Base-by-base conservation (phyloP, 1,140 invertebrate genomes). In the Metaphire vulgaris region DNA sequence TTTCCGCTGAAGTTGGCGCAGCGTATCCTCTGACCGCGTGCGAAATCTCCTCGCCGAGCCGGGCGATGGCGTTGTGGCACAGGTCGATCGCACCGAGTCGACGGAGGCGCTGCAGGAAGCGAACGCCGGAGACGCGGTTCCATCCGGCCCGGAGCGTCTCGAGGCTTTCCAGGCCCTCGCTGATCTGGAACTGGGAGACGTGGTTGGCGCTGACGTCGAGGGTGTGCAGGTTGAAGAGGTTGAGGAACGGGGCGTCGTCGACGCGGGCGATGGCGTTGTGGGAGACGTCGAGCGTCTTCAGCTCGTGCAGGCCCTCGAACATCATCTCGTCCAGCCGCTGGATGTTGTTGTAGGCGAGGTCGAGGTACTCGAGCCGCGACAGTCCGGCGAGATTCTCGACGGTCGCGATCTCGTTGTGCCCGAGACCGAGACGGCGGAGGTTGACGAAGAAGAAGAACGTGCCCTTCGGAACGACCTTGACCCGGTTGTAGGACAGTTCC, bases 1-100 rank as follows among this genome's bases (percentile, higher is more conserved):
- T 84, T 84, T 26, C 69, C 30, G 70, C 82, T 83, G 33, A 83
- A 81, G 76, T 83, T 82, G 16, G 78, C 80, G 6, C 68, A 2
- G 15, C 78, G 67, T 1, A 84, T 74, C 15, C 76, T 75, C 6
- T 56, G 73, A 1, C 78, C 77, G 34, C 78, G 75, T 1, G 79
- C 72, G 76, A 84, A 81, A 82, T 69, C 32, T 80, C 80, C 15
- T 78, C 67, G 6, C 69, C 69, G 0, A 84, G 65, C 1, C 72
- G 31, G 0, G 74, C 73, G 0, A 84, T 69, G 26, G 78, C 76
- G 73, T 84, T 84, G 30, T 80, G 28, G 29, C 80, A 80, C 16
- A 80, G 70, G 72, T 82, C 80, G 69, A 83, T 75, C 2, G 2
- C 69, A 69, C 76, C 33, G 12, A 84, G 72, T 21, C 72, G 77